A percentile compares a stretch with the other conserved stretches of the same genome.
Evolutionary conservation across 2,888 invertebrate genomes (phyloP).

Genomic region (Flexamia atlantica): DNA sequence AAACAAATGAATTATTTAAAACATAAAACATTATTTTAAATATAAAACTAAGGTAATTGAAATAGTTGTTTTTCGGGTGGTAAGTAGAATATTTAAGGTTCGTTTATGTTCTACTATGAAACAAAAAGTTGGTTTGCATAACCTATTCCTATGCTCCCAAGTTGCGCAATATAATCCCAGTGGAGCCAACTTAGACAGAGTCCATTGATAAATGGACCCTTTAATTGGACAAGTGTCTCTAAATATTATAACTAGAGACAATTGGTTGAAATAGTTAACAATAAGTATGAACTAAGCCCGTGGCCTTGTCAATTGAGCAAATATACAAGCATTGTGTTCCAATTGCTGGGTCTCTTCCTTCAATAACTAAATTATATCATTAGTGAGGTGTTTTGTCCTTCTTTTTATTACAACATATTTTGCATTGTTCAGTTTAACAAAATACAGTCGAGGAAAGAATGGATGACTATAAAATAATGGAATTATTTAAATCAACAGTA

Average conservation of each 20-base stretch:
- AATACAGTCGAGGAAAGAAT: no score
- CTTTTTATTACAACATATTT: neutral
- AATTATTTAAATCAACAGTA: no score
- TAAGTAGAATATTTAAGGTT: no score
- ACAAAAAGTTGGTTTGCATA: neutral
- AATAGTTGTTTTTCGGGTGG: no score
- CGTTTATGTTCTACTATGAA: no score
- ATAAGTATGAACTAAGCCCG: slow-evolving; percentile 47
- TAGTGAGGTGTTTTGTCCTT: neutral
- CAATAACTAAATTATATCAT: slow-evolving; percentile 49
- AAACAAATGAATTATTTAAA: no score
- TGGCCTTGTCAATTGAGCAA: slow-evolving; percentile 60
- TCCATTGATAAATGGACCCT: slow-evolving; percentile 43
- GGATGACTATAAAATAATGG: no score
- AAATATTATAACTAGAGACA: slow-evolving; percentile 58
- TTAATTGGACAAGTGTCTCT: slow-evolving; percentile 53
- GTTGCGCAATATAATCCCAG: neutral
- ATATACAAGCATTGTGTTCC: slow-evolving; percentile 60
- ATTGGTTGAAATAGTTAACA: slow-evolving; percentile 59
- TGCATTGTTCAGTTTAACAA: neutral
- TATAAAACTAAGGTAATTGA: no score
- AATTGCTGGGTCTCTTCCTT: slow-evolving; percentile 37
- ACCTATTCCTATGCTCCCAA: neutral
- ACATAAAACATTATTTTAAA: no score
- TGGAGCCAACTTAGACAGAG: slow-evolving; percentile 1